Base-by-base conservation (phyloP, 2,888 invertebrate species). In the Acronicta alni region DNA sequence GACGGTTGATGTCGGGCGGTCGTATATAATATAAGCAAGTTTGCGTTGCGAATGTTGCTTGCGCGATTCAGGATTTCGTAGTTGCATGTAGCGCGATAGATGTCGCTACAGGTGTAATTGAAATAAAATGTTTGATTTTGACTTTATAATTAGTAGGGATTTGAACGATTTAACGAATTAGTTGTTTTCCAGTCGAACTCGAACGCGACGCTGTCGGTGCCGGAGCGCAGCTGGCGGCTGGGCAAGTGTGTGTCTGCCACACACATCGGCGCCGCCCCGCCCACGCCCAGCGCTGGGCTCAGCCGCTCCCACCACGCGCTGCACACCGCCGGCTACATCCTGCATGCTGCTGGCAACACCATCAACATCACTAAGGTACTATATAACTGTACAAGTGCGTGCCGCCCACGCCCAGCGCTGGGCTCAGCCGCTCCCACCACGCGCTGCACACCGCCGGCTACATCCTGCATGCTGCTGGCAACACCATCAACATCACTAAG, bases 191-290 rank as follows among this genome's bases (percentile, higher is more conserved):
- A 90, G 90, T 90, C 89, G 0, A 79, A 78, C 38, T 90, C 89
- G 0, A 82, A 72, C 71, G 83, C 79, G 39, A 58, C 79, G 5
- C 53, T 85, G 10, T 57, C 52, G 5, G 57, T 51, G 0, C 55
- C 62, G 23, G 72, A 57, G 46, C 52, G 51, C 1, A 37, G 67
- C 46, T 57, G 55, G 61, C 47, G 57, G 37, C 87, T 92, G 0
- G 92, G 91, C 85, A 93, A 94, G 87, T 94, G 94, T 67, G 89
- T 92, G 81, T 94, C 94, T 26, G 93, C 93, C n/a, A 76, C 84
- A 0, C 91, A 92, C 77, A 79, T 93, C 65, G 80, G 84, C 30
- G 69, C 81, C 38, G 60, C 74, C 52, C 64, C 66, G 45, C 60
- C 69, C 55, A 61, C 66, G 51, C 38, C 67, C 37, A 76, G 59